phyloP scores from a whole-genome alignment of 2,113 vertebrate genomes.

The Mohoua ochrocephala region DNA sequence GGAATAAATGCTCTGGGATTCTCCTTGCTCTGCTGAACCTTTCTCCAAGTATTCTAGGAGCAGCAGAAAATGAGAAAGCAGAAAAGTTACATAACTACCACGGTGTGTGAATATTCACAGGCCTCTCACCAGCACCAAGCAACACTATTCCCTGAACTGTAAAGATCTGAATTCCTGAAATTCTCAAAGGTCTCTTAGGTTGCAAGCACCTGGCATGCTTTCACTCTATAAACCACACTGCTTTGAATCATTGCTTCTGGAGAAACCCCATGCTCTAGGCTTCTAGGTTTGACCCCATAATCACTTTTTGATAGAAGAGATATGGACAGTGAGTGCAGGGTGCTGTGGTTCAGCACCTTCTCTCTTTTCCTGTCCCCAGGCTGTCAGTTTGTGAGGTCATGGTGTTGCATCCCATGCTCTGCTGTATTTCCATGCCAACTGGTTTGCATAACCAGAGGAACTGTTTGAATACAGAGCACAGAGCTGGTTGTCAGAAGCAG shows the following conservation, averaged over 20 bases:
- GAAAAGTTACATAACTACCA: not conserved
- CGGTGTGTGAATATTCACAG: not conserved
- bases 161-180: not conserved
- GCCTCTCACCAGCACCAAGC: not conserved
- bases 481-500: not conserved
- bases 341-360: not conserved
- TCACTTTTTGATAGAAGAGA: not conserved
- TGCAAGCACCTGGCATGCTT: not conserved
- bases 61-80: not conserved
- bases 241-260: not conserved
- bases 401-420: fast-evolving
- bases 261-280: not conserved
- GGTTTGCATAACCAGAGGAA: not conserved
- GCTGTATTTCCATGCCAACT: not conserved
- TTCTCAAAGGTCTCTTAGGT: not conserved
- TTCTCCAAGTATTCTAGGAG: not conserved
- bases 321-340: not conserved
- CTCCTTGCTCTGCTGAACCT: not conserved
- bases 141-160: not conserved
- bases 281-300: not conserved
- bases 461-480: not conserved
- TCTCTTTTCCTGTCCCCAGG: not conserved
- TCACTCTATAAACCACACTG: not conserved
- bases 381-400: not conserved
- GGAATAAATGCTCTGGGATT: not conserved